Evolutionary conservation across 2,888 invertebrate species (phyloP).

Genomic region (Stenotaenia linearis): DNA sequence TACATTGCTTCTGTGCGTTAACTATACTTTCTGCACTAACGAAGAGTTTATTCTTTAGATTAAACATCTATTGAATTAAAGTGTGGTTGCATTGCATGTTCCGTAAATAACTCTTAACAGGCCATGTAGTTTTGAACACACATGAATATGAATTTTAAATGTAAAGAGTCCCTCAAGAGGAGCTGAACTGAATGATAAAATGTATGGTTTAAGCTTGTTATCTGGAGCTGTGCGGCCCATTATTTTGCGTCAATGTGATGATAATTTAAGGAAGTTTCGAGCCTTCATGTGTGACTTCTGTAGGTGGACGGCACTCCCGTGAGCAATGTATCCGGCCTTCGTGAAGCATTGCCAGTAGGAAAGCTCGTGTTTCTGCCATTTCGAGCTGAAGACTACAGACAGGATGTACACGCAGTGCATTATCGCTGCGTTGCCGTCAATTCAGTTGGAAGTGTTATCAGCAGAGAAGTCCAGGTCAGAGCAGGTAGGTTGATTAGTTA

Average conservation of each 20-base stretch:
- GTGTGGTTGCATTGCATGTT: neutral
- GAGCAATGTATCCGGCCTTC: conserved; percentile 79
- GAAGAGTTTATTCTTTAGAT: too few relatives aligned
- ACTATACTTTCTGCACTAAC: too few relatives aligned
- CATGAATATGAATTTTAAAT: neutral
- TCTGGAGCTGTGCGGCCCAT: neutral
- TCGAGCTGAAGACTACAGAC: conserved; percentile 39
- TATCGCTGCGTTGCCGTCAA: conserved; percentile 45
- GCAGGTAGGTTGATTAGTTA: conserved; percentile 41
- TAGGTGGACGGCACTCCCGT: conserved; percentile 73
- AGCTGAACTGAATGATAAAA: neutral
- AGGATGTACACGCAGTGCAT: conserved; percentile 42
- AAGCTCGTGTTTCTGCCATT: conserved; percentile 42
- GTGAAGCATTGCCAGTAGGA: conserved; percentile 58
- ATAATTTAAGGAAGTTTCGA: neutral
- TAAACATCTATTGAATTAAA: neutral
- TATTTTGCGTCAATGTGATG: neutral
- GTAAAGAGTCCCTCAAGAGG: neutral
- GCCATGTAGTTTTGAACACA: neutral
- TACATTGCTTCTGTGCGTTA: too few relatives aligned
- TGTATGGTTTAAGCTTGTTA: neutral
- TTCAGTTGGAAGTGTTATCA: conserved; percentile 43
- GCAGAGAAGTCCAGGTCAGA: conserved; percentile 42
- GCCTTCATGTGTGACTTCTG: neutral
- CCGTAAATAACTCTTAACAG: neutral